These are phyloP conservation scores for Albula glossodonta DNA, from an alignment of 2,113 vertebrate genomes.

Conservation along the genomic window DNA sequence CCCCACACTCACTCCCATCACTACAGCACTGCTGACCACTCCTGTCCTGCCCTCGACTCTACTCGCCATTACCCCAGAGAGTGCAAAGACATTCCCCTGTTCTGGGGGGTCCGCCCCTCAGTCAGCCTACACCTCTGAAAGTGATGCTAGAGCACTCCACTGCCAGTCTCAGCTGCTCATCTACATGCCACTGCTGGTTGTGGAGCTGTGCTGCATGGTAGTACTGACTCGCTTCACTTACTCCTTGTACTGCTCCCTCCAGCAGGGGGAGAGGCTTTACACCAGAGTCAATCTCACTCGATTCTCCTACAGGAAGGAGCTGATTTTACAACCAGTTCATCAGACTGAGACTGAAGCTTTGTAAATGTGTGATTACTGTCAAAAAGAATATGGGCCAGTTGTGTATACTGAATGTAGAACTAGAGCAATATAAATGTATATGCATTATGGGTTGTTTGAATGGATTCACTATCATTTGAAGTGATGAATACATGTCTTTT, in stretches of 20 bases:
- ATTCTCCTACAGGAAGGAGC: slow-evolving; percentile 66
- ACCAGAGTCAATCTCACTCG: slow-evolving; percentile 59
- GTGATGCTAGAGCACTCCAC: slow-evolving; percentile 19
- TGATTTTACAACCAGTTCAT: slow-evolving; percentile 51
- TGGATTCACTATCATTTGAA: too few species aligned
- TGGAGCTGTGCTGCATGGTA: slow-evolving; percentile 57
- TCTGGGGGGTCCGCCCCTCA: slow-evolving; percentile 15
- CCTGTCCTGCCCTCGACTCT: not conserved
- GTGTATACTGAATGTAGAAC: too few species aligned
- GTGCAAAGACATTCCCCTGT: slow-evolving; percentile 39
- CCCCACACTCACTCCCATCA: slow-evolving; percentile 27
- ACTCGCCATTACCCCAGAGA: not conserved
- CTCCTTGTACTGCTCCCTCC: slow-evolving; percentile 57
- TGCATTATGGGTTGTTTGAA: too few species aligned
- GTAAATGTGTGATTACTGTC: slow-evolving; percentile 22
- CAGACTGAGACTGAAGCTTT: slow-evolving; percentile 52
- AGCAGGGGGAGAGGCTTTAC: slow-evolving; percentile 42
- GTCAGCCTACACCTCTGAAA: not conserved
- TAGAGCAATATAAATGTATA: too few species aligned
- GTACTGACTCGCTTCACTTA: slow-evolving; percentile 50
- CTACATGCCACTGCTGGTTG: slow-evolving; percentile 48
- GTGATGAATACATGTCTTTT: too few species aligned
- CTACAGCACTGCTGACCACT: slow-evolving; percentile 12
- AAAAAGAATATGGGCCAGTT: too few species aligned
- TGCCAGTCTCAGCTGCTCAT: slow-evolving; percentile 55